Conservation (phyloP, 2,113 vertebrate species). For the Zosterops japonicus region DNA sequence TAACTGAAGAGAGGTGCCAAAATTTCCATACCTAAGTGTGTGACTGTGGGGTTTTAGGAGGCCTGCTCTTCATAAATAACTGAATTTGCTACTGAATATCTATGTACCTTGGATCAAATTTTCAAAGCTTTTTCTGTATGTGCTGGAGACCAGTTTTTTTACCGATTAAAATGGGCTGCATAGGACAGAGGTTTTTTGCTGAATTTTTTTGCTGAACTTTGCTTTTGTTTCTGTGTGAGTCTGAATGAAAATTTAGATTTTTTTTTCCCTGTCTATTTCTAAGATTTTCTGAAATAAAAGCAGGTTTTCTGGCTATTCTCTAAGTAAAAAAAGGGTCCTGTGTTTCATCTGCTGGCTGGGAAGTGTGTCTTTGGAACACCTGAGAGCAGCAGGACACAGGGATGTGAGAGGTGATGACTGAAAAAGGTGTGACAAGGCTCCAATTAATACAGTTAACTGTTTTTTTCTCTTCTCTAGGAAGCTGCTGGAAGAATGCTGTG, state of each 20-base stretch:
- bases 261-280: neutral
- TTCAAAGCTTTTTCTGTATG: neutral
- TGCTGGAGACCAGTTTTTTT: neutral
- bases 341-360: neutral
- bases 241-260: neutral
- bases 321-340: neutral
- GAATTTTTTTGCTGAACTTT: neutral
- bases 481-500: constrained; percentile 88
- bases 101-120: neutral
- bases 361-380: neutral
- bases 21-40: neutral
- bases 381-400: neutral
- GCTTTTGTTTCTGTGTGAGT: neutral
- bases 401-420: neutral
- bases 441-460: neutral
- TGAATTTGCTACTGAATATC: neutral
- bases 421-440: neutral
- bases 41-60: neutral
- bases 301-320: neutral
- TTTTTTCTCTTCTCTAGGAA: constrained; percentile 75
- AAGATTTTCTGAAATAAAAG: neutral
- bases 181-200: neutral
- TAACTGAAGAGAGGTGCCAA: neutral
- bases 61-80: neutral
- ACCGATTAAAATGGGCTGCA: neutral